Percentiles rank a stretch among this genome's conserved stretches.
phyloP scores from a whole-genome alignment of 2,113 vertebrate genomes.

The Noturus placidus region DNA sequence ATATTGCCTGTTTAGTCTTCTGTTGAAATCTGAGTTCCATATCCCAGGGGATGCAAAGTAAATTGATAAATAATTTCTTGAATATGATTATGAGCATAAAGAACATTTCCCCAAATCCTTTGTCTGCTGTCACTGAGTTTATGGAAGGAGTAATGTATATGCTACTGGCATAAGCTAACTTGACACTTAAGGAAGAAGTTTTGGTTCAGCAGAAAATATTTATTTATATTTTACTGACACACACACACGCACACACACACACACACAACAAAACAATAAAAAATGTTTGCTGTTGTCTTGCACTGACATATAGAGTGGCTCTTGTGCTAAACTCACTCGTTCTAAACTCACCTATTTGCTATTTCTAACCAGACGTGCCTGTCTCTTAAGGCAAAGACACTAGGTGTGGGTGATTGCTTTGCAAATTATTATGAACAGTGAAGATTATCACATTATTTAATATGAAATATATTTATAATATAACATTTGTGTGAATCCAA shows the following conservation, averaged over 20 bases:
- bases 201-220: constrained; percentile 5
- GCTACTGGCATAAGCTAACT: neutral
- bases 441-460: neutral
- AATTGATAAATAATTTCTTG: constrained; percentile 68
- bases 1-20: constrained; percentile 66
- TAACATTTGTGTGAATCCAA: neutral
- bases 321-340: no score
- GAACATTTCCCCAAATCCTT: constrained; percentile 50
- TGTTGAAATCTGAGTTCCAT: constrained; percentile 57
- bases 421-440: neutral
- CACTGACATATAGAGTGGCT: no score
- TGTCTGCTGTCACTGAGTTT: constrained; percentile 58
- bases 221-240: neutral
- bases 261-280: no score
- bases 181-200: constrained; percentile 62
- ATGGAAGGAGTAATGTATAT: constrained; percentile 49
- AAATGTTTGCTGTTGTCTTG: no score
- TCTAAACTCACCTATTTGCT: no score
- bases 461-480: neutral
- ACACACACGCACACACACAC: neutral
- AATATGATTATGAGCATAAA: constrained; percentile 59
- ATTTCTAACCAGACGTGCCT: no score
- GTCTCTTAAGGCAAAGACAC: no score
- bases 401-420: neutral
- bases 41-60: constrained; percentile 58